Evolutionary conservation across 2,113 vertebrate species (phyloP), one percentile per base, ranked within the genome.

Genomic region (Myiopsitta monachus): DNA sequence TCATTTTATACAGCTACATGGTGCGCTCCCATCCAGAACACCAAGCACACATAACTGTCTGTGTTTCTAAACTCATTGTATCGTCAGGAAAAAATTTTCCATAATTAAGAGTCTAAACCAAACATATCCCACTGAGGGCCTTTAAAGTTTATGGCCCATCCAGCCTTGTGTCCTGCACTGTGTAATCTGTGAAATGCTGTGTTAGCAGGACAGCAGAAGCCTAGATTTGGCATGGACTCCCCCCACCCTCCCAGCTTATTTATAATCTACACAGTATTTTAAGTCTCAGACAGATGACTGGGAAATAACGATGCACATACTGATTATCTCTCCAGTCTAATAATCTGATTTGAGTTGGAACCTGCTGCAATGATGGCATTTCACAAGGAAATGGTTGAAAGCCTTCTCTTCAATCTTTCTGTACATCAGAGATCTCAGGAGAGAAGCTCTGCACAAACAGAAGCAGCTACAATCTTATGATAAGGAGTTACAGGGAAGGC

Each of bases 81-180:
- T 83, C 16, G 3, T 91, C 21, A 41, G 36, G 46, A 93, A 97
- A 94, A 91, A 77, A 84, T 4, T 67, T 89, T 11, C 68, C 47
- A 16, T 94, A 94, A 97, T 94, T 94, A 95, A 67, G 75, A 81
- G 39, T 57, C 52, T 89, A 92, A 91, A 96, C 19, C 27, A 92
- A 96, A 95, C 68, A 94, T 80, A 91, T 78, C 70, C 92, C 68
- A 86, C 75, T 41, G 75, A 94, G 75, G 49, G 49, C 30, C 61
- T 90, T 97, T 92, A 93, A 91, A 92, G 52, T 91, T 96, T 96
- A 97, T 92, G 83, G 64, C 9, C 78, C 91, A 82, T 95, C 52
- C 57, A 94, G 74, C 15, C 61, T 80, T 75, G 64, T 64, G 51
- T 64, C 80, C 66, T 83, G 55, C 55, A 81, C 24, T 51, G 41